Evolutionary conservation across 1,140 invertebrate genomes (phyloP).

Genomic region (Euglossa dilemma): DNA sequence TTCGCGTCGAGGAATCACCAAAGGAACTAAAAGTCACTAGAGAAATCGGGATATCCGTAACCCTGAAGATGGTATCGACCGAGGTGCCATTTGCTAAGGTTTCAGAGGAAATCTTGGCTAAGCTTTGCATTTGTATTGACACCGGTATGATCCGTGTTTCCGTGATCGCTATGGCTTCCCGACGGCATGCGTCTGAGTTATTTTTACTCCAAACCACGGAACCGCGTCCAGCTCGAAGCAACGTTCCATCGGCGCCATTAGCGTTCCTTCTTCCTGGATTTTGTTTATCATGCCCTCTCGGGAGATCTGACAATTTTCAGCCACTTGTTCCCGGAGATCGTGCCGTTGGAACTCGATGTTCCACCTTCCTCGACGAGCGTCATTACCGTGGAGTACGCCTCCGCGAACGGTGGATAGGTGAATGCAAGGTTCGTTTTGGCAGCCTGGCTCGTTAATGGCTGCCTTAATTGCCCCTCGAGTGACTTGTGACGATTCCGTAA

Average conservation of each 20-base stretch:
- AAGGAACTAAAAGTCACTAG: too few relatives aligned
- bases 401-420: too few relatives aligned
- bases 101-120: slow-evolving; percentile 5
- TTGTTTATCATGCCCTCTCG: neutral
- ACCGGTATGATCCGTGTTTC: neutral
- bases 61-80: too few relatives aligned
- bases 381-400: neutral
- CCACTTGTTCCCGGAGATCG: fast-evolving
- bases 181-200: neutral
- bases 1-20: too few relatives aligned
- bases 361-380: neutral
- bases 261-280: neutral
- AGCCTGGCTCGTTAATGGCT: too few relatives aligned
- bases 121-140: neutral
- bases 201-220: neutral
- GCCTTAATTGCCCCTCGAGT: too few relatives aligned
- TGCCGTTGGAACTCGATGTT: neutral
- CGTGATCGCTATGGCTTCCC: slow-evolving; percentile 5
- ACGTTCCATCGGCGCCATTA: neutral
- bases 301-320: neutral
- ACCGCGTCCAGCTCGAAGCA: neutral
- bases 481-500: too few relatives aligned
- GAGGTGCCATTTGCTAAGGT: neutral
- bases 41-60: too few relatives aligned
- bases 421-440: too few relatives aligned